phyloP scores from a whole-genome alignment of 2,888 invertebrate genomes.

The Drosophila antonietae region DNA sequence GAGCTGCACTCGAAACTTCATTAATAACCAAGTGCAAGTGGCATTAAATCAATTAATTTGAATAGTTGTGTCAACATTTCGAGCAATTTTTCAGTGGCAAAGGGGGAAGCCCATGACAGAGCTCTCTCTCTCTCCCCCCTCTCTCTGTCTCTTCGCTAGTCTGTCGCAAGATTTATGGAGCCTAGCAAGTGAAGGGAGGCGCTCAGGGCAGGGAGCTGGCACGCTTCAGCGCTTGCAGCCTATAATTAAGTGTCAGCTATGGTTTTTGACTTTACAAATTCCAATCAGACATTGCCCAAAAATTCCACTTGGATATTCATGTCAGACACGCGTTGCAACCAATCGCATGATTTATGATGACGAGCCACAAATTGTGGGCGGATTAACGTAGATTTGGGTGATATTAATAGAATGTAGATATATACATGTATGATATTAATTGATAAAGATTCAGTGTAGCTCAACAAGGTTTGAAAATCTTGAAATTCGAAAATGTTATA shows the following conservation, averaged over 20 bases:
- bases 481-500: no score
- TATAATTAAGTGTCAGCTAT: constrained; percentile 81
- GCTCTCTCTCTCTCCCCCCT: background rate
- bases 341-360: constrained; percentile 62
- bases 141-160: background rate
- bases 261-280: constrained; percentile 77
- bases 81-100: constrained; percentile 74
- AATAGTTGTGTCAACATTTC: constrained; percentile 76
- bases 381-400: constrained; percentile 2
- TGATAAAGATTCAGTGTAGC: background rate
- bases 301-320: constrained; percentile 42
- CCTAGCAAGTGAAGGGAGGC: background rate
- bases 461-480: no score
- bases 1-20: constrained; percentile 70
- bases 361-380: constrained; percentile 35
- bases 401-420: constrained; percentile 28
- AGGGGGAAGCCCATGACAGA: constrained; percentile 50
- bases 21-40: constrained; percentile 67
- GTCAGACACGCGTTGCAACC: constrained; percentile 36
- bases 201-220: constrained; percentile 25
- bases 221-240: constrained; percentile 68
- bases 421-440: background rate
- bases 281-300: constrained; percentile 63
- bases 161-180: constrained; percentile 58
- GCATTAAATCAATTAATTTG: constrained; percentile 80